These are phyloP conservation scores for Aphis craccivora DNA, from an alignment of 1,140 invertebrate genomes.

Conservation along the genomic window DNA sequence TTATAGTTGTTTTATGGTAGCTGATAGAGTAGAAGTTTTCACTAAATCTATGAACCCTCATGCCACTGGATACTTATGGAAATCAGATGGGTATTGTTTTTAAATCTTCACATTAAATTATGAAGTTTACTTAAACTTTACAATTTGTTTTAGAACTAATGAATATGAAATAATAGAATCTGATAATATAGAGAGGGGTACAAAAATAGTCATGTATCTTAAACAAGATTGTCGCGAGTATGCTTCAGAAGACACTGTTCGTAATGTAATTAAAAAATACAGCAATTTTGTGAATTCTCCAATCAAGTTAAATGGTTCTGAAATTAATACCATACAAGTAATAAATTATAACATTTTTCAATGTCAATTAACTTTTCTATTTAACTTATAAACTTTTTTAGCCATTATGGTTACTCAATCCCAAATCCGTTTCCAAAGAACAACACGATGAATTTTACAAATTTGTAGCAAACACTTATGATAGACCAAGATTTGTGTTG, in stretches of 20 bases:
- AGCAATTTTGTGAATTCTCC: constrained; percentile 96
- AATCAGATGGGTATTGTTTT: constrained; percentile 80
- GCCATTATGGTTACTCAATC: constrained; percentile 92
- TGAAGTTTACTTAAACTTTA: background rate
- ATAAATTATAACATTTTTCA: constrained; percentile 35
- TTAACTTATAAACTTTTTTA: constrained; percentile 65
- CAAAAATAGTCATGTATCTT: constrained; percentile 91
- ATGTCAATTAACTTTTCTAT: constrained; percentile 3
- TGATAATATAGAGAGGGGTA: constrained; percentile 84
- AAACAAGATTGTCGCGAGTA: constrained; percentile 88
- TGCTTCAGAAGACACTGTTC: constrained; percentile 84
- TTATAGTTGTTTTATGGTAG: constrained; percentile 97
- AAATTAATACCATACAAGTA: constrained; percentile 84
- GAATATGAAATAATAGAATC: constrained; percentile 88
- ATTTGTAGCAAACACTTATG: constrained; percentile 85
- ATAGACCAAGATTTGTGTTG: constrained; percentile 82
- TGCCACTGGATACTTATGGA: constrained; percentile 81
- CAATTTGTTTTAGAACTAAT: constrained; percentile 72
- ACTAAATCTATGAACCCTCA: constrained; percentile 73
- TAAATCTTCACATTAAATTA: background rate
- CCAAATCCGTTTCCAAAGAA: constrained; percentile 83
- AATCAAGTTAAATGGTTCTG: constrained; percentile 88
- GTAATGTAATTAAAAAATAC: constrained; percentile 91
- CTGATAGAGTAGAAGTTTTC: constrained; percentile 91
- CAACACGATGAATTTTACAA: constrained; percentile 92